Evolutionary conservation across 2,797 vertebrate species (phyloP), one percentile per base, ranked within the genome.

Genomic region (Rhynchotus rufescens): DNA sequence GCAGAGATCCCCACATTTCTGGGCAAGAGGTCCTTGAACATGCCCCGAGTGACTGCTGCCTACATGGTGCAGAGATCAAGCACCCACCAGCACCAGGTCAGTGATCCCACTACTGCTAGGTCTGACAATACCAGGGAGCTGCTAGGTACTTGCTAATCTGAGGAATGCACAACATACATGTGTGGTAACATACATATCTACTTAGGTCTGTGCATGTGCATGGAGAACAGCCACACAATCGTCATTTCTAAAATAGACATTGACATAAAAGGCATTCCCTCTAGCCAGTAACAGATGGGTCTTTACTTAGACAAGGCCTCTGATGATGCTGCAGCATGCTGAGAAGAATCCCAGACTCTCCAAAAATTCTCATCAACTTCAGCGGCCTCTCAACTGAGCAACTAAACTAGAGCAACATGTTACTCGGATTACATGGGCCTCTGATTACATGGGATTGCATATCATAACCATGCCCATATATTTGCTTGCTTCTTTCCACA

Each of bases 1-100:
- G 16, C 2, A 64, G 5, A 0, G 12, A 83, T 4, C 17, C 44
- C 5, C 5, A 16, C 38, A 21, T 0, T 1, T 10, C 21, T 9
- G 10, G n/a, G 16, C 3, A 60, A 32, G 49, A 80, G 9, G 60
- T 2, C 5, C 1, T 30, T 44, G 15, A 19, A 30, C 16, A 1
- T 9, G 5, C 4, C 32, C 19, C 17, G 65, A 20, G 34, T 45
- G 44, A 62, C 36, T 36, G 26, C 6, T 13, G 7, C 25, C 2
- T 0, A 0, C 5, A 13, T n/a, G 25, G 42, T 6, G 3, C 9
- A 16, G 7, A 38, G 10, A 40, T 59, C 45, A 59, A 90, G 49
- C 6, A 4, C 42, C 49, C 28, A n/a, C 1, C 12, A 11, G 21
- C 6, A 5, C 10, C 0, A 44, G 15, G 3, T 32, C 7, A 67